A percentile compares a stretch with the other conserved stretches of the same genome.
Evolutionary conservation across 2,888 invertebrate genomes (phyloP).

Genomic region (Noctua comes): DNA sequence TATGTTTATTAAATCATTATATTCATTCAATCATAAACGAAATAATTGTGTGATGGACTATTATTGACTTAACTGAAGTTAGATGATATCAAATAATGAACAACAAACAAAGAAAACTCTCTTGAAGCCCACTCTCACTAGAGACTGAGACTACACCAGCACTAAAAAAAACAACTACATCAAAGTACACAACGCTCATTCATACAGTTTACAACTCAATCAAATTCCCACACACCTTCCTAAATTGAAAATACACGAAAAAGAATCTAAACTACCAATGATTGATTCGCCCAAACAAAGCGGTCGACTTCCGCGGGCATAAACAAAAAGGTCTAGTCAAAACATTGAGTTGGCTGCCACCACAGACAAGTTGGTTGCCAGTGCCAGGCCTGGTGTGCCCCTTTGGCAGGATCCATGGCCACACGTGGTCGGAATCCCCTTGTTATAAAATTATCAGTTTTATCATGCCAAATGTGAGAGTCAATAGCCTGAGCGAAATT

Average conservation of each 20-base stretch:
- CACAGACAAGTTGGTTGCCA: slow-evolving; percentile 76
- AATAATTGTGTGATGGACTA: neutral
- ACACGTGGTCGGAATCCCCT: slow-evolving; percentile 73
- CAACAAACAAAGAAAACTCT: neutral
- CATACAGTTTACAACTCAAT: slow-evolving; percentile 44
- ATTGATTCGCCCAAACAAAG: slow-evolving; percentile 51
- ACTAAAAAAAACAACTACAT: neutral
- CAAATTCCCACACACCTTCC: slow-evolving; percentile 39
- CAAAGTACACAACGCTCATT: slow-evolving; percentile 23
- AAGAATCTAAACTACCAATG: slow-evolving; percentile 49
- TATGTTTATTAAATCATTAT: no score
- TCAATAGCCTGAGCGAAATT: slow-evolving; percentile 65
- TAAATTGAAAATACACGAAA: slow-evolving; percentile 36
- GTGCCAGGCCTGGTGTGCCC: slow-evolving; percentile 80
- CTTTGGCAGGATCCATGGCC: slow-evolving; percentile 73
- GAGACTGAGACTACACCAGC: neutral
- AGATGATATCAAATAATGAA: neutral
- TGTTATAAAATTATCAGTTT: slow-evolving; percentile 66
- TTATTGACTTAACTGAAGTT: neutral
- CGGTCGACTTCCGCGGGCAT: slow-evolving; percentile 57
- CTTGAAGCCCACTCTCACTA: neutral
- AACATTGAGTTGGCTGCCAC: slow-evolving; percentile 78
- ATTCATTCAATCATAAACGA: neutral
- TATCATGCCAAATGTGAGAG: slow-evolving; percentile 65
- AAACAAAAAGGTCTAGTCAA: slow-evolving; percentile 79